Evolutionary conservation across 2,113 vertebrate genomes (phyloP).

Genomic region (Hucho hucho): DNA sequence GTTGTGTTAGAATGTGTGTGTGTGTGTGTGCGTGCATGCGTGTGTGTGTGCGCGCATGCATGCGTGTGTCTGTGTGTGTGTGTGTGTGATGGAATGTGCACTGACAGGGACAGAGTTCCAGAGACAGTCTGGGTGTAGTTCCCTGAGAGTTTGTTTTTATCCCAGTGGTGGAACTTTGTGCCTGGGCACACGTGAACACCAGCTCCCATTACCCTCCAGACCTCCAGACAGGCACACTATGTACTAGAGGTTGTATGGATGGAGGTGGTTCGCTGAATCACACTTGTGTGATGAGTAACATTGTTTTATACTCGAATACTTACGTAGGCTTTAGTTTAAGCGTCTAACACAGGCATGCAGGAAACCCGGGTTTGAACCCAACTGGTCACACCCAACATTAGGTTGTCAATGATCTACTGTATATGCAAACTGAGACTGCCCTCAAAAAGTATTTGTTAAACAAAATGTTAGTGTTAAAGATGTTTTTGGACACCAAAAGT

Average conservation of each 20-base stretch:
- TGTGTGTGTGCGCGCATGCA: background rate
- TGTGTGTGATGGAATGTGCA: background rate
- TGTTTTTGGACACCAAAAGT: background rate
- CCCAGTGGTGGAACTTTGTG: background rate
- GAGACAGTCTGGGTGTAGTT: background rate
- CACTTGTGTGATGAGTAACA: background rate
- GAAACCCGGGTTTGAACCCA: background rate
- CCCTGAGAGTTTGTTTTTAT: background rate
- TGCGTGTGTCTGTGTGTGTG: too few relatives aligned
- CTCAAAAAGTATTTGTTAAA: too few relatives aligned
- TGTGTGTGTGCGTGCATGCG: background rate
- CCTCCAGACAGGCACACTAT: too few relatives aligned
- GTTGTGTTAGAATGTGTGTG: background rate
- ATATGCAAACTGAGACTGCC: too few relatives aligned
- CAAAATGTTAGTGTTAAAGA: too few relatives aligned
- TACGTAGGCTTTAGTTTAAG: too few relatives aligned
- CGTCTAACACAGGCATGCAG: background rate
- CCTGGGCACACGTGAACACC: background rate
- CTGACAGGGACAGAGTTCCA: background rate
- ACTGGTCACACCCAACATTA: too few relatives aligned
- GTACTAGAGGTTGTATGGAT: too few relatives aligned
- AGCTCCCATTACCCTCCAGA: background rate
- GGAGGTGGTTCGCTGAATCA: background rate
- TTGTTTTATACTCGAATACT: background rate
- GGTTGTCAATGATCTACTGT: too few relatives aligned